Evolutionary conservation across 2,888 invertebrate genomes (phyloP), one percentile per base, ranked within the genome.

Genomic region (Parelbella ahira): DNA sequence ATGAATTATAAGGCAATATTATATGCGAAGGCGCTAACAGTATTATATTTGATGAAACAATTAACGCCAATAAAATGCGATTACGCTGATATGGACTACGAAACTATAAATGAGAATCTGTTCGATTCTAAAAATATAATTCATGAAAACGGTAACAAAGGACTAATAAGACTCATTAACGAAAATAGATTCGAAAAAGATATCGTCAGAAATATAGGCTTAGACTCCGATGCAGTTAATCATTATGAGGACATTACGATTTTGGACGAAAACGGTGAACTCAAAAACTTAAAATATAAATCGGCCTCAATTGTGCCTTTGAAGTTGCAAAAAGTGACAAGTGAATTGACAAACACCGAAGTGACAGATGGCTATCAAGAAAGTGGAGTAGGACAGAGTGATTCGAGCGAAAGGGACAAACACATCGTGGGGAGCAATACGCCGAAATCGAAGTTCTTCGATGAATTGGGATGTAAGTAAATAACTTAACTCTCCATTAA

Each of bases 391-490:
- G 18, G 47, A 56, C 10, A 47, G 44, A 50, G 30, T 50, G 37
- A 49, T 33, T 49, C 37, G n/a, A 47, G 51, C 24, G 50, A 55
- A 7, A 37, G 53, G 32, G 42, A 36, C 21, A 51, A 18, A 8
- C 18, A 36, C 25, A 36, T 12, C 50, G 38, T 42, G 9, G 13
- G 15, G 11, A 32, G 12, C 12, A 56, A 44, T 44, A 62, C 59
- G 3, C 66, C 68, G 15, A 84, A 79, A 45, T 76, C 89, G n/a
- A 91, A 91, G 66, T 93, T 93, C 60, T 92, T 93, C 54, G 92
- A 93, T 60, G 93, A 93, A 58, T 66, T 93, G 44, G 92, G 91
- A 60, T 69, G 93, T 93, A 86, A 92, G 93, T 91, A 82, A 33
- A n/a, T n/a, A n/a, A n/a, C n/a, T n/a, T n/a, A n/a, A n/a, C n/a